phyloP scores from a whole-genome alignment of 1,140 invertebrate genomes.

The Linepithema humile region DNA sequence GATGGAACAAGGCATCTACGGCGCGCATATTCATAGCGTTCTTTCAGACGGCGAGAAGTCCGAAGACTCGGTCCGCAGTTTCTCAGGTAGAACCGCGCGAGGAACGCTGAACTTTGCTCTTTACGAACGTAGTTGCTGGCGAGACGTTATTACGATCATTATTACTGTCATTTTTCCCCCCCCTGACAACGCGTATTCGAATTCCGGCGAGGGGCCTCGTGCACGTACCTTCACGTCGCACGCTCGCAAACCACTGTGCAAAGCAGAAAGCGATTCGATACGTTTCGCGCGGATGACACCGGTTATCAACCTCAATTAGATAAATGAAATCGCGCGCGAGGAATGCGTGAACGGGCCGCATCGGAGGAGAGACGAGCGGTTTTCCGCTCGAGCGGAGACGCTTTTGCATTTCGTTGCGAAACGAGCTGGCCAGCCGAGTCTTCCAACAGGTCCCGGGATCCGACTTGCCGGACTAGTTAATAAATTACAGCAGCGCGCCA shows the following conservation, averaged over 20 bases:
- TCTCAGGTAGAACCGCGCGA: background rate
- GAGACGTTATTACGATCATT: slow-evolving; percentile 46
- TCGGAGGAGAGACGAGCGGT: background rate
- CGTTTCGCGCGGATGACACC: background rate
- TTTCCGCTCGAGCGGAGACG: slow-evolving; percentile 27
- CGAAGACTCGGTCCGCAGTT: background rate
- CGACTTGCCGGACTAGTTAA: slow-evolving; percentile 82
- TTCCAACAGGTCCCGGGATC: slow-evolving; percentile 70
- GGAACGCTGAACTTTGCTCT: slow-evolving; percentile 50
- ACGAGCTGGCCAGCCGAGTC: slow-evolving; percentile 8
- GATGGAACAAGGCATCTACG: background rate
- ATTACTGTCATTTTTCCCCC: slow-evolving; percentile 3
- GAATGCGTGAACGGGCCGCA: slow-evolving; percentile 2
- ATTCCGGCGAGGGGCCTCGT: background rate
- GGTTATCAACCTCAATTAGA: slow-evolving; percentile 20
- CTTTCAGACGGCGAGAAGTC: background rate
- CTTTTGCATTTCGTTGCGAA: slow-evolving; percentile 42
- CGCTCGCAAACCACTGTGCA: background rate
- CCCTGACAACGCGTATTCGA: background rate
- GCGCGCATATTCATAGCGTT: background rate
- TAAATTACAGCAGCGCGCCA: slow-evolving; percentile 82
- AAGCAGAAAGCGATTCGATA: no score
- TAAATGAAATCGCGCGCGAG: slow-evolving; percentile 24
- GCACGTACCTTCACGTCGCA: background rate
- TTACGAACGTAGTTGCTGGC: slow-evolving; percentile 11